phyloP scores from a whole-genome alignment of 1,140 invertebrate species.

The Philotrypesis tridentata region DNA sequence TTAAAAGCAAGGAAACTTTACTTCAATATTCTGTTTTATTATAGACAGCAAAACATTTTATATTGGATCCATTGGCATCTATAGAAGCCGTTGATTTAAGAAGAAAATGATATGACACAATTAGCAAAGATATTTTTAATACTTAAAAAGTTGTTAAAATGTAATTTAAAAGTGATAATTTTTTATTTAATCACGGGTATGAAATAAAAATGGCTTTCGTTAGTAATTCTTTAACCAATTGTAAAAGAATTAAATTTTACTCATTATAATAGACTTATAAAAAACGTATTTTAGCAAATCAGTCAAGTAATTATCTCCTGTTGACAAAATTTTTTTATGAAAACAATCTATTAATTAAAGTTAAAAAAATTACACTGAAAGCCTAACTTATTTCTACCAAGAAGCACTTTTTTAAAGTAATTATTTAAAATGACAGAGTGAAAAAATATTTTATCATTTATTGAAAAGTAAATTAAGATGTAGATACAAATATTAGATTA shows the following conservation, averaged over 20 bases:
- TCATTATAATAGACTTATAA: background rate
- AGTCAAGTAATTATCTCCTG: background rate
- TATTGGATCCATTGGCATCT: slow-evolving; percentile 76
- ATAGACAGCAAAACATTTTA: slow-evolving; percentile 82
- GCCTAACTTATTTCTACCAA: background rate
- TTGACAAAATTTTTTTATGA: background rate
- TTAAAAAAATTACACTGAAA: background rate
- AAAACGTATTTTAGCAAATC: background rate
- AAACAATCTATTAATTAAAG: too few species aligned
- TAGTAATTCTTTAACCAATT: background rate
- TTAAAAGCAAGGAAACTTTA: background rate
- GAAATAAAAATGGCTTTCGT: background rate
- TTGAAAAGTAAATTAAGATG: background rate
- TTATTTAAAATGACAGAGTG: background rate
- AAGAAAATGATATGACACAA: slow-evolving; percentile 73
- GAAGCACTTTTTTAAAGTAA: background rate
- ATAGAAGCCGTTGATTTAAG: slow-evolving; percentile 84
- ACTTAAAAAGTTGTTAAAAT: background rate
- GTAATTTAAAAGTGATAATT: slow-evolving; percentile 15
- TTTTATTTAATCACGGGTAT: background rate
- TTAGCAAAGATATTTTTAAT: slow-evolving; percentile 16
- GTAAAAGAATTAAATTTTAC: background rate
- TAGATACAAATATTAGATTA: background rate
- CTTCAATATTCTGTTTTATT: slow-evolving; percentile 59
- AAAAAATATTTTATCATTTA: background rate